phyloP scores from a whole-genome alignment of 2,888 invertebrate species.

The Pollenia angustigena region DNA sequence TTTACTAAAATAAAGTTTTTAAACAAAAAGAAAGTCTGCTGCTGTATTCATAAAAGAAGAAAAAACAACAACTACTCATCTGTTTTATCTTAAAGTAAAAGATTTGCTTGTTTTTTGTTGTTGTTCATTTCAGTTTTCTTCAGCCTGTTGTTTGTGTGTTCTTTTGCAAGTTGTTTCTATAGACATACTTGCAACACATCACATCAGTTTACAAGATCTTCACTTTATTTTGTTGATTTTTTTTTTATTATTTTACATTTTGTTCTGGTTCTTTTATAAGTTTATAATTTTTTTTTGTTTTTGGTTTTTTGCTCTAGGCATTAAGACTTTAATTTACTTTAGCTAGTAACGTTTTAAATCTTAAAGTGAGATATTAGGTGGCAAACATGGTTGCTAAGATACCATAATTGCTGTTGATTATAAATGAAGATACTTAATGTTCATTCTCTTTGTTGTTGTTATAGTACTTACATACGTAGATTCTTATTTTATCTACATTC shows the following conservation, averaged over 20 bases:
- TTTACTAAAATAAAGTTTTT: constrained; percentile 25
- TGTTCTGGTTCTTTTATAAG: constrained; percentile 4
- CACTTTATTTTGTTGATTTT: constrained; percentile 30
- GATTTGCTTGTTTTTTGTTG: constrained; percentile 1
- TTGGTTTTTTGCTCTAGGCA: constrained; percentile 56
- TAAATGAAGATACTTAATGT: constrained; percentile 70
- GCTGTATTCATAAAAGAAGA: not conserved
- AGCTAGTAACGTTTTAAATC: constrained; percentile 68
- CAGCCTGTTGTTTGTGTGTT: constrained; percentile 14
- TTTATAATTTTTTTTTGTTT: constrained; percentile 15
- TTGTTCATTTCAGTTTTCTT: constrained; percentile 19
- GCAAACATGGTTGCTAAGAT: constrained; percentile 75
- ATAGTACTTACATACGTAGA: constrained; percentile 16
- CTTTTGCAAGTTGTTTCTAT: constrained; percentile 34
- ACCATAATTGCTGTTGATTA: constrained; percentile 76
- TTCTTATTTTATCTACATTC: not conserved
- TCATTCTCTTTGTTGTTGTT: constrained; percentile 3
- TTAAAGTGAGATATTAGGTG: constrained; percentile 76
- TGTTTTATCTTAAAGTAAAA: constrained; percentile 55
- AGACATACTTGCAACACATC: constrained; percentile 32
- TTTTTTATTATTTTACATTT: constrained; percentile 11
- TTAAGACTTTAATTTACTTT: constrained; percentile 63
- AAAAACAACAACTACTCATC: constrained; percentile 35
- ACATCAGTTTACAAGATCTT: constrained; percentile 46
- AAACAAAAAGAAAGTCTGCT: not conserved